Evolutionary conservation across 2,797 vertebrate species (phyloP), one percentile per base, ranked within the genome.

Genomic region (Enteromius thamalakanensis): DNA sequence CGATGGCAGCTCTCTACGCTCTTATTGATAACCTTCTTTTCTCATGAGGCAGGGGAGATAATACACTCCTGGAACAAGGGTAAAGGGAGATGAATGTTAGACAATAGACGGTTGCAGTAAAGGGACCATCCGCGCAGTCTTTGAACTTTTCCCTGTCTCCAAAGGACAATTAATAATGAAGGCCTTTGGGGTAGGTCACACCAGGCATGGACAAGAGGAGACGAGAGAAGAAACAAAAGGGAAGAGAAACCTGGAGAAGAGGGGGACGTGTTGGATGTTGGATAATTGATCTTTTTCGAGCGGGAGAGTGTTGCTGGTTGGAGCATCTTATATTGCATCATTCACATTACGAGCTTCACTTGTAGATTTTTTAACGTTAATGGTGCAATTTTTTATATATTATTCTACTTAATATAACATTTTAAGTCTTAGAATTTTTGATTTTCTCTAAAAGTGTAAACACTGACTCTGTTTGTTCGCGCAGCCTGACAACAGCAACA

Each of bases 121-220:
- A 92, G 91, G 91, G 90, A 91, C 90, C 91, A 92, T 90, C 87
- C 91, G 90, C 87, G 84, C 75, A 85, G 91, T 87, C 80, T 91
- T 89, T 88, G 85, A 90, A 90, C 81, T 90, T 85, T 85, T 84
- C 83, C 70, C 84, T 81, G 65, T 88, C 90, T 89, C 82, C 78
- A 85, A 89, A 84, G 77, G 74, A 95, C 94, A 94, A 95, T 96
- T 95, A 96, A 96, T 96, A 95, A 95, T 91, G 92, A 95, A 95
- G 94, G 94, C 94, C 95, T 95, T 94, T 93, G 92, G 94, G 93
- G 93, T 94, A 95, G 93, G 94, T 94, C 92, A 93, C 92, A 94
- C 92, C 91, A 93, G 90, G 92, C 92, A 72, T 62, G 51, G 80
- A 88, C 83, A 81, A 84, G 85, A 88, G 79, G 49, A 65, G 49